Percentiles rank a stretch among this genome's conserved stretches.
phyloP scores from a whole-genome alignment of 2,888 invertebrate genomes.

The Iselma pallidipennis region DNA sequence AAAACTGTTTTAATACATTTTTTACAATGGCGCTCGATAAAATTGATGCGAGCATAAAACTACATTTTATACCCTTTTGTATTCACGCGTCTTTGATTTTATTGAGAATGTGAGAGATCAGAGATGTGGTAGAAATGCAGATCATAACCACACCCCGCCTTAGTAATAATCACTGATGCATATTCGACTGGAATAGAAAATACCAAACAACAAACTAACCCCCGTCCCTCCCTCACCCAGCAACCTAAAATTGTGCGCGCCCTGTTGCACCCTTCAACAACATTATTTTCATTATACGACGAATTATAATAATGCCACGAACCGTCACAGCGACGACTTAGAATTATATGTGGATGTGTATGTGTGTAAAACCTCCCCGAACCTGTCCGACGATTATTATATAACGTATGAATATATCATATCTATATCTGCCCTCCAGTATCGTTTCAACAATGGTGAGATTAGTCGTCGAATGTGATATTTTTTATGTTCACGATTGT shows the following conservation, averaged over 20 bases:
- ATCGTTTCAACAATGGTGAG: slow-evolving; percentile 38
- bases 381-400: slow-evolving; percentile 44
- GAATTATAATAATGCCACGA: slow-evolving; percentile 21
- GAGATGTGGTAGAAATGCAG: slow-evolving; percentile 28
- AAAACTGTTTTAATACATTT: slow-evolving; percentile 29
- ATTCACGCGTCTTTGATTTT: slow-evolving; percentile 42
- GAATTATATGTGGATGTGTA: no score
- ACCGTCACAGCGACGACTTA: slow-evolving; percentile 5
- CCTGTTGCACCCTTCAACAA: slow-evolving; percentile 20
- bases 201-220: slow-evolving; percentile 7
- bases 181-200: slow-evolving; percentile 15
- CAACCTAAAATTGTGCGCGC: not conserved
- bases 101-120: slow-evolving; percentile 25
- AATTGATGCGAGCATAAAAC: slow-evolving; percentile 32
- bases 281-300: slow-evolving; percentile 20
- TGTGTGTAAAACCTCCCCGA: slow-evolving; percentile 21
- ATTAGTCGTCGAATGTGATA: slow-evolving; percentile 40
- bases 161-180: slow-evolving; percentile 26
- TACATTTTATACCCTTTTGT: slow-evolving; percentile 36
- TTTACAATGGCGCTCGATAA: slow-evolving; percentile 33
- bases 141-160: slow-evolving; percentile 11
- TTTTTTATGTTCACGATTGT: slow-evolving; percentile 41
- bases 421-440: slow-evolving; percentile 40
- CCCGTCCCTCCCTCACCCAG: no score
- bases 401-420: slow-evolving; percentile 46